Evolutionary conservation across 2,797 vertebrate genomes (phyloP).

Genomic region (Siniperca undulata): DNA sequence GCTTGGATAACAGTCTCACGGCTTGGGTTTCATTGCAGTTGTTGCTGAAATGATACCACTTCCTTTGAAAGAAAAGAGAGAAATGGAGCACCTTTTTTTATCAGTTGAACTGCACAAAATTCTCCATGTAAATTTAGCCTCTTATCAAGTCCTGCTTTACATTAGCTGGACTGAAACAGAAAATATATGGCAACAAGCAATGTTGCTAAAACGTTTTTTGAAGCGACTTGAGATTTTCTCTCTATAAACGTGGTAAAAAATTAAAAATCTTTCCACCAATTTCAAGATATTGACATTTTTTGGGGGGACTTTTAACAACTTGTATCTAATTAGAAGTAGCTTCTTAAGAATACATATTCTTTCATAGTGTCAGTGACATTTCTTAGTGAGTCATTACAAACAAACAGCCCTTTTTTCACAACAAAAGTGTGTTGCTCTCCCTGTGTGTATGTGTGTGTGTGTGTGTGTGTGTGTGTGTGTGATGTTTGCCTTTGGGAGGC

Average conservation of each 20-base stretch:
- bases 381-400: constrained; percentile 51
- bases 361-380: constrained; percentile 3
- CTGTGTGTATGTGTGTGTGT: constrained; percentile 20
- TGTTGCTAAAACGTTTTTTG: background rate
- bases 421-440: constrained; percentile 15
- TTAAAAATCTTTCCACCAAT: background rate
- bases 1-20: constrained; percentile 16
- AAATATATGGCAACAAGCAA: background rate
- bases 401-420: constrained; percentile 34
- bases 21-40: constrained; percentile 58
- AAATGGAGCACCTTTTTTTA: background rate
- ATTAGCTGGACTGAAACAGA: background rate
- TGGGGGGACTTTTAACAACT: background rate
- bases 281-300: background rate
- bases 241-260: background rate
- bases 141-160: background rate
- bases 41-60: constrained; percentile 44
- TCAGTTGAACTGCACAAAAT: background rate
- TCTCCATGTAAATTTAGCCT: constrained; percentile 1
- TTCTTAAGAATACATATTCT: background rate
- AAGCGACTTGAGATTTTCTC: background rate
- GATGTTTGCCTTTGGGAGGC: constrained; percentile 66
- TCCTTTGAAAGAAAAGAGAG: constrained; percentile 22
- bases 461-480: constrained; percentile 20
- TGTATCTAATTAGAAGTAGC: background rate